Conservation (phyloP, 2,797 vertebrate species). For the Acanthurus lineatus region DNA sequence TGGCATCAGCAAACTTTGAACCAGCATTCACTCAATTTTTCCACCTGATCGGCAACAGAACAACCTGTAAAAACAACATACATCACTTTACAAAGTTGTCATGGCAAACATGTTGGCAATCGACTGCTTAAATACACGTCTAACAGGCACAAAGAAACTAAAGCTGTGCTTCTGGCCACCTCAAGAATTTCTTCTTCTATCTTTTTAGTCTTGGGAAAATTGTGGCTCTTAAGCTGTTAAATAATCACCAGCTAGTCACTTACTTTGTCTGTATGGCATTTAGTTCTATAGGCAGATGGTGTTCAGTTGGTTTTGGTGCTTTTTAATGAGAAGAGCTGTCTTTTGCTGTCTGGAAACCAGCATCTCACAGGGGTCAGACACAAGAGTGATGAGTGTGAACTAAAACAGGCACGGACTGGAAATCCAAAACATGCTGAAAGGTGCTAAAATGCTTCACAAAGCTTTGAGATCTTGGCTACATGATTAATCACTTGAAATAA, state of each 20-base stretch:
- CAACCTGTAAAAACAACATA: background rate
- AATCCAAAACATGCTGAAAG: conserved; percentile 10
- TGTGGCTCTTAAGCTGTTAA: background rate
- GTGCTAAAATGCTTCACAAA: background rate
- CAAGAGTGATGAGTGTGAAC: background rate
- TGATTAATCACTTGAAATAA: background rate
- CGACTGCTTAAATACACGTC: background rate
- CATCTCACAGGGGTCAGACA: background rate
- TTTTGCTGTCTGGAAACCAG: background rate
- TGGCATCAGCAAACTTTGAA: background rate
- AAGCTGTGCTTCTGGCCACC: background rate
- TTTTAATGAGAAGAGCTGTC: background rate
- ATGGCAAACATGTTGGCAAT: background rate
- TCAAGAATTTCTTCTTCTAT: background rate
- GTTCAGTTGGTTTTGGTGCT: background rate
- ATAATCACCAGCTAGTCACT: background rate
- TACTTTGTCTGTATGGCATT: background rate
- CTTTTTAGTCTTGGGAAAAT: background rate
- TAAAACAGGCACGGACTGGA: background rate
- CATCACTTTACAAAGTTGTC: background rate
- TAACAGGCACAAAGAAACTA: background rate
- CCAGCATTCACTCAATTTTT: background rate
- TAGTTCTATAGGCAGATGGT: no score
- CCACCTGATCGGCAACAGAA: background rate
- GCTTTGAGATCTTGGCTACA: no score